Conservation (phyloP, 2,113 vertebrate species). For the Miniopterus natalensis region DNA sequence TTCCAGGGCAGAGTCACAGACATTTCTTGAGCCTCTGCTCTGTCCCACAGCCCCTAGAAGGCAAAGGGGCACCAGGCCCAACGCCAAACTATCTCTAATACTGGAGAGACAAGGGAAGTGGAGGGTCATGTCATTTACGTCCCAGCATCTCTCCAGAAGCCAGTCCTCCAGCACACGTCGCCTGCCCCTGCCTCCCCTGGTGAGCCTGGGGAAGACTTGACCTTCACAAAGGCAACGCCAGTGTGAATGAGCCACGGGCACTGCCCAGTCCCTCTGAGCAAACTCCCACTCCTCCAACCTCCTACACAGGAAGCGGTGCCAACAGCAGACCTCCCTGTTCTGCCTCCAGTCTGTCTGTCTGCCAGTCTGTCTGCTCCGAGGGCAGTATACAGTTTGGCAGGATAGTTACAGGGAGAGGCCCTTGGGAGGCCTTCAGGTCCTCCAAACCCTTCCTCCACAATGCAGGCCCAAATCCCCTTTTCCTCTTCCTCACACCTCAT, state of each 20-base stretch:
- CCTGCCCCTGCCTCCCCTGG: slow-evolving; percentile 17
- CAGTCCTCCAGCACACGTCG: not conserved
- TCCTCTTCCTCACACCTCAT: not conserved
- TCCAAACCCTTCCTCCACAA: not conserved
- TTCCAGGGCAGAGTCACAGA: not conserved
- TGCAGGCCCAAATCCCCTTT: not conserved
- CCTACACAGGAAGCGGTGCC: not conserved
- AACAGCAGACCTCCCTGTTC: not conserved
- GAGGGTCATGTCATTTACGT: not conserved
- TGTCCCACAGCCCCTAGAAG: not conserved
- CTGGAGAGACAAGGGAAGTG: not conserved
- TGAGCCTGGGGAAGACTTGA: slow-evolving; percentile 43
- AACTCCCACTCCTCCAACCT: not conserved
- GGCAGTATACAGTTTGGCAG: not conserved
- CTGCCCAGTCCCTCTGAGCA: not conserved
- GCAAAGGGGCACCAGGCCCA: not conserved
- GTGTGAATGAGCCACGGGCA: not conserved
- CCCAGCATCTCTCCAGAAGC: not conserved
- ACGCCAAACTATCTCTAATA: not conserved
- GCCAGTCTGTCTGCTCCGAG: not conserved
- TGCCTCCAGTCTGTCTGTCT: not conserved
- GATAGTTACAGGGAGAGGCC: not conserved
- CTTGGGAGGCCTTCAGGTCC: not conserved
- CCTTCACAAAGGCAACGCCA: slow-evolving; percentile 60
- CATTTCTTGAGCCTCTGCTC: not conserved